Conservation (phyloP, 2,888 invertebrate genomes). For the Beris chalybata region DNA sequence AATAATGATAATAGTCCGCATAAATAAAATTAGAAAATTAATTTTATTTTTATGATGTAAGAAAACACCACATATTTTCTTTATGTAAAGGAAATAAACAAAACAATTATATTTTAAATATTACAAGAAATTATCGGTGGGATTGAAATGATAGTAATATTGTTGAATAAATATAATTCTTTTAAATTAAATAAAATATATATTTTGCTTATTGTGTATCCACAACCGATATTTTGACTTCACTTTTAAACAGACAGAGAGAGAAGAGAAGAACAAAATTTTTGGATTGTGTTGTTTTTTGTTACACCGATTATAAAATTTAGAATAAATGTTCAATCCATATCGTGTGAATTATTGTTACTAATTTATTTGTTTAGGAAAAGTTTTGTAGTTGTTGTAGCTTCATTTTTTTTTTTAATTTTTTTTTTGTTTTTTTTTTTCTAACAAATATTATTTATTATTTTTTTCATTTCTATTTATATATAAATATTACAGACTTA, state of each 20-base stretch:
- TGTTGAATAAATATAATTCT: constrained; percentile 14
- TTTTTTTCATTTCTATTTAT: constrained; percentile 8
- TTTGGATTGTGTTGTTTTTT: background rate
- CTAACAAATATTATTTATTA: background rate
- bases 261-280: background rate
- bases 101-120: too few species aligned
- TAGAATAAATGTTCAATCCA: constrained; percentile 21
- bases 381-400: constrained; percentile 1
- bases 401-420: constrained; percentile 9
- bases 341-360: background rate
- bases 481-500: constrained; percentile 20
- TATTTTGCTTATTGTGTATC: constrained; percentile 33
- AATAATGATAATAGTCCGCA: too few species aligned
- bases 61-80: too few species aligned
- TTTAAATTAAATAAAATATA: constrained; percentile 32
- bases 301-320: constrained; percentile 17
- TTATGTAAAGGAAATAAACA: constrained; percentile 5
- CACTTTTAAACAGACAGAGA: too few species aligned
- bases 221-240: constrained; percentile 40
- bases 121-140: constrained; percentile 40
- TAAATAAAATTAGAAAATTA: too few species aligned
- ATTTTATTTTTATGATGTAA: too few species aligned
- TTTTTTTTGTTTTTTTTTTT: background rate
- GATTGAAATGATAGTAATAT: constrained; percentile 32
- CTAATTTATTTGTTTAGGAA: too few species aligned